Evolutionary conservation across 2,888 invertebrate species (phyloP).

Genomic region (Hydrotaea cyrtoneurina): DNA sequence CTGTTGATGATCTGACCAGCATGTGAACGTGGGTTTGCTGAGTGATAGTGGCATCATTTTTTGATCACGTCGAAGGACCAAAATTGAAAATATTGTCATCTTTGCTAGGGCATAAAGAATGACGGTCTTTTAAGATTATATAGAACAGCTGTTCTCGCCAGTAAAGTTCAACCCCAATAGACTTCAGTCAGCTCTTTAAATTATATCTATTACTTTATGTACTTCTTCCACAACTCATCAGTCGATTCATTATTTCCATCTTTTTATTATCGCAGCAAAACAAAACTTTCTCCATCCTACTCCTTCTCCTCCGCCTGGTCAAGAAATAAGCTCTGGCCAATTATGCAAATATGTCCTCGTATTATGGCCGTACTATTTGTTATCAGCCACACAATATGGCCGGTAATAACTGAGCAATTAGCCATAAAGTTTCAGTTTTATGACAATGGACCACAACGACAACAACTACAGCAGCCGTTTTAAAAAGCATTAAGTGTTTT

Average conservation of each 20-base stretch:
- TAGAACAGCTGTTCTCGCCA: too few species aligned
- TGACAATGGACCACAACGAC: slow-evolving; percentile 34
- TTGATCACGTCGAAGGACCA: too few species aligned
- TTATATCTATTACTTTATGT: not conserved
- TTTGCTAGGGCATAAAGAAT: too few species aligned
- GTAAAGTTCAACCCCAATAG: too few species aligned
- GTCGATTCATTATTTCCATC: not conserved
- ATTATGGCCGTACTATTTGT: slow-evolving; percentile 31
- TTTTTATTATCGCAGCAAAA: not conserved
- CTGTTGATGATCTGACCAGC: too few species aligned
- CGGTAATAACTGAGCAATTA: slow-evolving; percentile 63
- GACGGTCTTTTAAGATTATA: too few species aligned
- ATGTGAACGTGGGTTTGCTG: too few species aligned
- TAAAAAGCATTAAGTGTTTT: slow-evolving; percentile 53
- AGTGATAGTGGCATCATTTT: too few species aligned
- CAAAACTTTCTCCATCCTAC: not conserved
- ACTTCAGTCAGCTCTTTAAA: not conserved
- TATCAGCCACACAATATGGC: slow-evolving; percentile 33
- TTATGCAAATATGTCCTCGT: slow-evolving; percentile 49
- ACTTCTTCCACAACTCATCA: slow-evolving; percentile 1
- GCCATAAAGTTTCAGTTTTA: slow-evolving; percentile 52
- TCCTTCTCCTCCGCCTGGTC: not conserved
- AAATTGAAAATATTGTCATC: too few species aligned
- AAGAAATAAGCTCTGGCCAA: slow-evolving; percentile 23
- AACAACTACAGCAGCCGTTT: slow-evolving; percentile 23